Base-by-base conservation (phyloP, 2,113 vertebrate species). In the Salvelinus alpinus region DNA sequence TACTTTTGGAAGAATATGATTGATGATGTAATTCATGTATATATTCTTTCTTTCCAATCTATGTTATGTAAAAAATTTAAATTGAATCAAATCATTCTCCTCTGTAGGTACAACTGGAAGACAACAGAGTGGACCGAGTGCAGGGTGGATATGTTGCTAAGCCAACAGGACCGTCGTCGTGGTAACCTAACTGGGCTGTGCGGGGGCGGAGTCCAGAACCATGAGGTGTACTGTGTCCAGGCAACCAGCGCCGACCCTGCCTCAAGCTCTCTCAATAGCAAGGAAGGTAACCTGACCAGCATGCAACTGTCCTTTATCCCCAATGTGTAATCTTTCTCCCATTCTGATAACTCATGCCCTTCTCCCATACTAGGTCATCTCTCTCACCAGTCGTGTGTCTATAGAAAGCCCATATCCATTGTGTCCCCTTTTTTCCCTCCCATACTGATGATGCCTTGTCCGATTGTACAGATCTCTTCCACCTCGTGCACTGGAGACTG, bases 81-180 rank as follows among this genome's bases (percentile, higher is more conserved):
- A 34, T 44, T 2, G 2, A 11, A 12, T 44, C 38, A 44, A 73
- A 31, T 70, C 25, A 25, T 70, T 71, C 57, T 18, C 47, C 9
- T 80, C 16, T 69, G 4, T 83, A 99, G 98, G 72, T 97, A 97
- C 7, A 93, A 84, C 54, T 99, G 98, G 98, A 95, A 92, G 82
- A 93, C 94, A 20, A 96, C 97, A 0, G 97, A 98, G 84, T 99
- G 97, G 98, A 96, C 93, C 0, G 98, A 99, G 71, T 99, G 98
- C 70, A 93, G 95, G 0, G 95, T 99, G 0, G 97, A 99, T 75
- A 90, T 94, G 20, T 89, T 99, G 38, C 95, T 99, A 4, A 99
- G 95, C 80, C 97, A 99, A 14, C 98, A 99, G 88, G 98, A 99
- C 87, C 96, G 96, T 76, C 92, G 98, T 22, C 88, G 97, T 11